Evolutionary conservation across 2,888 invertebrate genomes (phyloP).

Genomic region (Carterocephalus palaemon): DNA sequence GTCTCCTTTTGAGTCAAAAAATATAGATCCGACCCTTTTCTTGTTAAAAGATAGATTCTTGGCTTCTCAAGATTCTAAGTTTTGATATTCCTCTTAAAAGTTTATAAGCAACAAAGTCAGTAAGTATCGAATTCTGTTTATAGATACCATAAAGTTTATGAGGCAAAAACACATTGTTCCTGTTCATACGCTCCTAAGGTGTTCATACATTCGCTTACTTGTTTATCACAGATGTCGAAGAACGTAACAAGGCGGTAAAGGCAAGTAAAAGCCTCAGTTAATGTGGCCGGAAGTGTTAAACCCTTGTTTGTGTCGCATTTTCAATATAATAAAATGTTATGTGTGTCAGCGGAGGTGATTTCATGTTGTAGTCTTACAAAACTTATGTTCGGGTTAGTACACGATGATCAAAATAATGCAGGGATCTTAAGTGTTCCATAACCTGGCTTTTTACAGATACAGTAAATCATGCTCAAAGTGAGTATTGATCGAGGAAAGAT

Average conservation of each 20-base stretch:
- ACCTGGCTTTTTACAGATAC: too few relatives aligned
- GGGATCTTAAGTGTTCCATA: too few relatives aligned
- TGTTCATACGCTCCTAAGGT: constrained; percentile 16
- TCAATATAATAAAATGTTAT: constrained; percentile 44
- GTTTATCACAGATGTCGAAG: constrained; percentile 14
- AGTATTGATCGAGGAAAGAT: too few relatives aligned
- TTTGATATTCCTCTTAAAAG: not conserved
- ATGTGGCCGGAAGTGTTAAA: constrained; percentile 42
- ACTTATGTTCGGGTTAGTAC: too few relatives aligned
- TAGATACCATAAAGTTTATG: constrained; percentile 18
- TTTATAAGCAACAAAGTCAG: constrained; percentile 4
- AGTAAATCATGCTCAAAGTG: too few relatives aligned
- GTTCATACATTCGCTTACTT: constrained; percentile 20
- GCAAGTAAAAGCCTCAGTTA: constrained; percentile 14
- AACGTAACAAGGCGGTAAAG: constrained; percentile 11
- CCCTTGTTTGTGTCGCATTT: constrained; percentile 54
- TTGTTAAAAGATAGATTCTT: too few relatives aligned
- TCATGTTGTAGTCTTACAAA: constrained; percentile 2
- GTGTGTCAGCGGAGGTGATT: constrained; percentile 26
- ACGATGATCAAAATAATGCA: too few relatives aligned
- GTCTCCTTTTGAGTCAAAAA: too few relatives aligned
- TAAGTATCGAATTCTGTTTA: constrained; percentile 15
- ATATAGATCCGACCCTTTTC: too few relatives aligned
- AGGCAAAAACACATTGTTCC: constrained; percentile 17
- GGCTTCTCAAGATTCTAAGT: too few relatives aligned